Base-by-base conservation (phyloP, 1,140 invertebrate species). In the Drosophila sulfurigaster region DNA sequence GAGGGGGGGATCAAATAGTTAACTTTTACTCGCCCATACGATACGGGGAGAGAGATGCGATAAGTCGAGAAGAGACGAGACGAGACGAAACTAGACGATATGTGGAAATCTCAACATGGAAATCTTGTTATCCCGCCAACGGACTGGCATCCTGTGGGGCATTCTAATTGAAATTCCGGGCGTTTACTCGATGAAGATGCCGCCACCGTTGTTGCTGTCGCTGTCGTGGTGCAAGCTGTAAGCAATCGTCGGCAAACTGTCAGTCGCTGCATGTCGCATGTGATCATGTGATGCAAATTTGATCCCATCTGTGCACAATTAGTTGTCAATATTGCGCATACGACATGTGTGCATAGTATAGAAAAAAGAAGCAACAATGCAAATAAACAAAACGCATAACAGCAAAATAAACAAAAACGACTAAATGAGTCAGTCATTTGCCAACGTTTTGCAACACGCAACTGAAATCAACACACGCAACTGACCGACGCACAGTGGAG, bases 261-360 rank as follows among this genome's bases (percentile, higher is more conserved):
- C 48, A 51, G 41, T n/a, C 20, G 49, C 66, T 52, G 10, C 5
- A 25, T 25, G 20, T 73, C 28, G 70, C 63, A 66, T 74, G 71
- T 38, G 43, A n/a, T 28, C 68, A 49, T 43, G 32, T 62, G 60
- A 76, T 64, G 83, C 83, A 87, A 87, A 87, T 87, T 87, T 87
- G 83, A 88, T 89, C 54, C 77, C 83, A 89, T 83, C 85, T 89
- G 77, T 78, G 80, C 69, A 87, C 83, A 87, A 87, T 87, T 87
- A 88, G 80, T 65, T 87, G 83, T 87, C 83, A 87, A 87, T 87
- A 89, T 89, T 83, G 83, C 80, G 83, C 73, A 88, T 88, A 75
- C 79, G 82, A 80, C 82, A 76, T 85, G 85, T 87, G 65, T 81
- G 82, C 78, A 25, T 25, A 81, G 46, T n/a, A 8, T 45, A 25